A percentile compares a stretch with the other conserved stretches of the same genome.
phyloP scores from a whole-genome alignment of 2,888 invertebrate genomes.

The Polydrusus pterygomalis region DNA sequence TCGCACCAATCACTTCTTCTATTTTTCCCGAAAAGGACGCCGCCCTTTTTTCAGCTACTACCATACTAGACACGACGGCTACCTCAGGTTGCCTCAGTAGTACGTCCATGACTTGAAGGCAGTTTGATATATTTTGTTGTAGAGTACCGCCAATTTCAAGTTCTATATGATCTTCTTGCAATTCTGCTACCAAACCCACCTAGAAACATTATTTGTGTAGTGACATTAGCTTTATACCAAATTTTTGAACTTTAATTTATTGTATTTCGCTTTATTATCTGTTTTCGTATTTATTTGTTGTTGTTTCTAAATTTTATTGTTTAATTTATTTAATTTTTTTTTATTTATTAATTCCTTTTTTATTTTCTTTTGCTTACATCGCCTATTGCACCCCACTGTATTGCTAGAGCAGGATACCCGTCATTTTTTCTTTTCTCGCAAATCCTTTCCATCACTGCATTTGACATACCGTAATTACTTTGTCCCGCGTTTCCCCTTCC shows the following conservation, averaged over 20 bases:
- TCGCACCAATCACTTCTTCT: slow-evolving; percentile 79
- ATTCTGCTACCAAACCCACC: slow-evolving; percentile 81
- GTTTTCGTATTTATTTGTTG: too few relatives aligned
- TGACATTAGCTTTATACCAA: background rate
- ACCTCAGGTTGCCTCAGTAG: slow-evolving; percentile 79
- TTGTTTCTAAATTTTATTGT: too few relatives aligned
- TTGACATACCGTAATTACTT: slow-evolving; percentile 92
- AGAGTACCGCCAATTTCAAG: slow-evolving; percentile 77
- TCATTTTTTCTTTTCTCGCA: slow-evolving; percentile 82
- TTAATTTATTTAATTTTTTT: too few relatives aligned
- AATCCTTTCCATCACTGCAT: slow-evolving; percentile 92
- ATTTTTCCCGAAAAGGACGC: slow-evolving; percentile 78
- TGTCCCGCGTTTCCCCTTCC: slow-evolving; percentile 95
- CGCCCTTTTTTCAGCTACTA: slow-evolving; percentile 88
- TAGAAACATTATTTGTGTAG: slow-evolving; percentile 51
- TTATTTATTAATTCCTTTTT: too few relatives aligned
- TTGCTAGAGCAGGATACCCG: slow-evolving; percentile 86
- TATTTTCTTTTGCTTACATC: slow-evolving; percentile 76
- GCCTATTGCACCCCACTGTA: slow-evolving; percentile 96
- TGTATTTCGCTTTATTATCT: too few relatives aligned
- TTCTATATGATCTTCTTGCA: slow-evolving; percentile 71
- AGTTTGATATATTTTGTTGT: slow-evolving; percentile 80
- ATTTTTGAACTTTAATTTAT: too few relatives aligned
- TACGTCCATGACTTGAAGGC: slow-evolving; percentile 78
- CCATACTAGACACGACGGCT: slow-evolving; percentile 85